A percentile compares a stretch with the other conserved stretches of the same genome.
These are phyloP conservation scores for Hydractinia echinata DNA, from an alignment of 30 jellyfish, hydroid and myxozoan genomes.

Conservation along the genomic window DNA sequence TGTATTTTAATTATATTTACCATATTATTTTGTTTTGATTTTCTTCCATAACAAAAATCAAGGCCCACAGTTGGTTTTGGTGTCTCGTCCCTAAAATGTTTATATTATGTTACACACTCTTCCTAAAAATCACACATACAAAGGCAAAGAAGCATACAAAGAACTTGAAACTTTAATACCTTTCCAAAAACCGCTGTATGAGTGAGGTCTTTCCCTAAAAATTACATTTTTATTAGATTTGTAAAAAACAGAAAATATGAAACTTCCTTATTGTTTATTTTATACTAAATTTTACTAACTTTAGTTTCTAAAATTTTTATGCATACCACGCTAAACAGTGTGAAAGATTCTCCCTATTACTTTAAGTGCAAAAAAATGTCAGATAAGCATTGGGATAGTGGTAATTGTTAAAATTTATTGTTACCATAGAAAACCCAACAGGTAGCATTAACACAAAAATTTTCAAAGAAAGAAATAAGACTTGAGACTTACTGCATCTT, in stretches of 20 bases:
- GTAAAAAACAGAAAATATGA: not conserved
- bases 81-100: constrained; percentile 54
- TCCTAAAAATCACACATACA: not conserved
- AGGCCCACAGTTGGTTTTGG: constrained; percentile 82
- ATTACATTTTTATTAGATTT: not conserved
- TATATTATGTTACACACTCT: not conserved
- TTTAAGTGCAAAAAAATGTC: too few relatives aligned
- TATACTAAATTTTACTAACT: too few relatives aligned
- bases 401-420: too few relatives aligned
- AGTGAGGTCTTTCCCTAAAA: constrained; percentile 58
- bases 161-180: constrained; percentile 1
- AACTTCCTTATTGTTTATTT: not conserved
- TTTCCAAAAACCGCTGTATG: constrained; percentile 50
- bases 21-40: constrained; percentile 61
- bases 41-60: constrained; percentile 66
- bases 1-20: constrained; percentile 9
- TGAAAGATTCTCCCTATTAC: too few relatives aligned
- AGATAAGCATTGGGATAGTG: too few relatives aligned
- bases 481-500: constrained; percentile 38
- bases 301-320: too few relatives aligned
- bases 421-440: too few relatives aligned
- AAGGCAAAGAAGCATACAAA: not conserved
- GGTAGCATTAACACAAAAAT: not conserved
- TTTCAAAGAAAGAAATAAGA: not conserved
- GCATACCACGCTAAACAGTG: too few relatives aligned